Base-by-base conservation (phyloP, 2,113 vertebrate genomes). In the Apteryx owenii region DNA sequence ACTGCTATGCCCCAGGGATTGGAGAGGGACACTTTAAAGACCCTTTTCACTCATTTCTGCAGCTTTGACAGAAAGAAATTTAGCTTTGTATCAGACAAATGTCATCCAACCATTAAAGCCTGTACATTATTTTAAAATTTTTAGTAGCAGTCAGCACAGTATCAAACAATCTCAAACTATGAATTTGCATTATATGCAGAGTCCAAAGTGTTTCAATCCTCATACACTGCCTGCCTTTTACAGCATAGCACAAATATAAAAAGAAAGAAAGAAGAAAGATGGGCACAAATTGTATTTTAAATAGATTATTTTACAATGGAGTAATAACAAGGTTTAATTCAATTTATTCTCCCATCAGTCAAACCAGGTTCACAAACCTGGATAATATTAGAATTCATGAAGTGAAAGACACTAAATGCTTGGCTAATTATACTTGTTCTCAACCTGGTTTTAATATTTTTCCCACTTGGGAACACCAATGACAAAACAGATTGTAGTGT, bases 1-100 rank as follows among this genome's bases (percentile, higher is more conserved):
- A 33, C 75, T 87, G 73, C 38, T 92, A 26, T 93, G 82, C 96
- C 91, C 95, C 70, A 93, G 96, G 96, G 97, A 96, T 92, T 31
- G 11, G 64, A 83, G 62, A 91, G 89, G 96, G 97, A 98, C 97
- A 95, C 96, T 98, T 96, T 90, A 93, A 97, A 97, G 90, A 81
- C 81, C 65, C 64, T 93, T 97, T 94, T 96, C 48, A 83, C 94
- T 97, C 70, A 89, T 97, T 97, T 96, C 90, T 97, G 70, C 44
- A 62, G 81, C 79, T 95, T 96, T 95, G 86, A 97, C 81, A 91
- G 79, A 88, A 94, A 92, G 36, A 94, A 96, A 93, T 95, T 80
- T 95, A 94, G 73, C 90, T 97, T 95, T 93, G 65, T 92, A 83
- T 95, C 76, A 93, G 82, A 97, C 18, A 94, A 92, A 98, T 97